A percentile compares a stretch with the other conserved stretches of the same genome.
phyloP scores from a whole-genome alignment of 2,113 vertebrate genomes.

The Sinocyclocheilus maitianheensis region DNA sequence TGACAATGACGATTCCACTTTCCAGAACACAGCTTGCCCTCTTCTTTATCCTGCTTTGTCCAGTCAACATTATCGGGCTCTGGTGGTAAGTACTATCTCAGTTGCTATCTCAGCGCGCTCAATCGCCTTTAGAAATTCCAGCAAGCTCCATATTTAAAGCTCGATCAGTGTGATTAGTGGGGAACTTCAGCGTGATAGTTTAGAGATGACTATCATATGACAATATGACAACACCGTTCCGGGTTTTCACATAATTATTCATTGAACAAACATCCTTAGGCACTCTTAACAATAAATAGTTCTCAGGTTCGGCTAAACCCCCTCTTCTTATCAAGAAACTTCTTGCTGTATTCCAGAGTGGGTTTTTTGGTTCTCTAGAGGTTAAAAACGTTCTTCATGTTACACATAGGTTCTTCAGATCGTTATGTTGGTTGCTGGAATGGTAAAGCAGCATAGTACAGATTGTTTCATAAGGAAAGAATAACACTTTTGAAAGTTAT shows the following conservation, averaged over 20 bases:
- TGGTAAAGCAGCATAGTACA: neutral
- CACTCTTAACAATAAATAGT: slow-evolving; percentile 4
- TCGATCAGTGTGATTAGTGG: neutral
- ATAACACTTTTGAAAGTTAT: neutral
- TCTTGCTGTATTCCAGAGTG: neutral
- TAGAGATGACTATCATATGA: slow-evolving; percentile 17
- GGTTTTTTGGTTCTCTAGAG: neutral
- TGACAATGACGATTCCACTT: slow-evolving; percentile 80
- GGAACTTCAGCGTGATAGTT: neutral
- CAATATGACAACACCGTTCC: slow-evolving; percentile 12
- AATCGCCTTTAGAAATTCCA: neutral
- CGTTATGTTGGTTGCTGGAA: neutral
- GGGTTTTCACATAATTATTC: neutral
- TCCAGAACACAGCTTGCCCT: slow-evolving; percentile 85
- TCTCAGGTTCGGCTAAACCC: neutral
- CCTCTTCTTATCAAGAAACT: neutral
- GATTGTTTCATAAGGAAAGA: neutral
- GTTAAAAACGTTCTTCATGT: neutral
- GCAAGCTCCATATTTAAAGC: neutral
- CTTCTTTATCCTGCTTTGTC: slow-evolving; percentile 90
- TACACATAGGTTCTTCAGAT: neutral
- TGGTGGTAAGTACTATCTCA: slow-evolving; percentile 88
- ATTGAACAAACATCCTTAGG: neutral
- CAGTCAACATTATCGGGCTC: slow-evolving; percentile 91
- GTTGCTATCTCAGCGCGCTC: neutral